These are phyloP conservation scores for Lepisosteus oculatus DNA, from an alignment of 2,113 vertebrate genomes.

Conservation along the genomic window DNA sequence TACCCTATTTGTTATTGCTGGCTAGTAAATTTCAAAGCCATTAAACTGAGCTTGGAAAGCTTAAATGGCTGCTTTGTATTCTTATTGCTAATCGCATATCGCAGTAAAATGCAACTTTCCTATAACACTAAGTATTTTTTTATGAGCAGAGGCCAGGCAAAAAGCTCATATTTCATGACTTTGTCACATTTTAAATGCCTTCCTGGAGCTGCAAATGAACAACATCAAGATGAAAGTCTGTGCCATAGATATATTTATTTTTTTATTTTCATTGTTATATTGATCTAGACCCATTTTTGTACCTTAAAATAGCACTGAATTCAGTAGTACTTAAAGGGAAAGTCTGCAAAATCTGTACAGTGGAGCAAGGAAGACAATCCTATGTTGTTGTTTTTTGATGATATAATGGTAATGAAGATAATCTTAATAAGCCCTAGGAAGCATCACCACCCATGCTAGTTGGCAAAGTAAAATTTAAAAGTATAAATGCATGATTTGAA, in stretches of 20 bases:
- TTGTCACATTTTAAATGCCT: neutral
- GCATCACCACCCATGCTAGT: no score
- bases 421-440: no score
- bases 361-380: no score
- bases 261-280: constrained; percentile 6
- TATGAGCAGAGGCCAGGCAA: neutral
- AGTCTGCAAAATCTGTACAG: no score
- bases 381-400: no score
- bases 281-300: neutral
- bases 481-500: no score
- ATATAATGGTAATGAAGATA: no score
- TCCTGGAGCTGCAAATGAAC: neutral
- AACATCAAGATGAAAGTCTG: neutral
- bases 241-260: neutral
- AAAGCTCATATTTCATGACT: constrained; percentile 10
- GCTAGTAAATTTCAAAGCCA: constrained; percentile 32
- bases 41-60: constrained; percentile 38
- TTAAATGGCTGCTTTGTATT: constrained; percentile 10
- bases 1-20: constrained; percentile 32
- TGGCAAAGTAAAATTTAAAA: no score
- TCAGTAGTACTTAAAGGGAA: no score
- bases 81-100: constrained; percentile 1
- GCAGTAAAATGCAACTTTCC: constrained; percentile 13
- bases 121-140: neutral
- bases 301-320: no score